Evolutionary conservation across 2,797 vertebrate genomes (phyloP).

Genomic region (Glossophaga mutica): DNA sequence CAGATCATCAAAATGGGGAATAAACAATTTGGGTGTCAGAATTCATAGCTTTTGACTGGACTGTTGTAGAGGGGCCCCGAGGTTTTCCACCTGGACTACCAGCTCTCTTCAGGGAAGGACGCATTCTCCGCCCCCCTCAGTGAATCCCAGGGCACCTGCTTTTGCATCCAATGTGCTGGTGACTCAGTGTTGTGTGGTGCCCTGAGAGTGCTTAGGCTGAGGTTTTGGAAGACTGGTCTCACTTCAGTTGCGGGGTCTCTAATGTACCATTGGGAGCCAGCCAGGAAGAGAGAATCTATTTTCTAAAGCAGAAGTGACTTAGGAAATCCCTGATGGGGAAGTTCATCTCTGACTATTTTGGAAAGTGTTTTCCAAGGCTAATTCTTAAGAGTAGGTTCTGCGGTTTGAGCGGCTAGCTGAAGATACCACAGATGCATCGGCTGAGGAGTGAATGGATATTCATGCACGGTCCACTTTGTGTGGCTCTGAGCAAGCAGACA

Average conservation of each 20-base stretch:
- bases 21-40: not conserved
- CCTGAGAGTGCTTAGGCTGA: constrained; percentile 33
- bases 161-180: not conserved
- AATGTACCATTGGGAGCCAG: constrained; percentile 51
- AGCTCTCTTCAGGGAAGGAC: not conserved
- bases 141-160: not conserved
- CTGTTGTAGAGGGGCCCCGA: too few relatives aligned
- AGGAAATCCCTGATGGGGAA: constrained; percentile 63
- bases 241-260: constrained; percentile 42
- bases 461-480: not conserved
- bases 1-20: not conserved
- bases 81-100: not conserved
- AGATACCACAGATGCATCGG: not conserved
- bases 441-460: not conserved
- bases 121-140: too few relatives aligned
- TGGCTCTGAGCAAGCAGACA: not conserved
- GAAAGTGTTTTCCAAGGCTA: constrained; percentile 60
- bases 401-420: not conserved
- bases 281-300: constrained; percentile 51
- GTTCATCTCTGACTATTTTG: constrained; percentile 58
- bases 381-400: constrained; percentile 58
- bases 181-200: not conserved
- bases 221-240: constrained; percentile 39
- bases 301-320: constrained; percentile 63
- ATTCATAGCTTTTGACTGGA: not conserved